phyloP scores from a whole-genome alignment of 2,113 vertebrate genomes.

The Osmerus mordax region DNA sequence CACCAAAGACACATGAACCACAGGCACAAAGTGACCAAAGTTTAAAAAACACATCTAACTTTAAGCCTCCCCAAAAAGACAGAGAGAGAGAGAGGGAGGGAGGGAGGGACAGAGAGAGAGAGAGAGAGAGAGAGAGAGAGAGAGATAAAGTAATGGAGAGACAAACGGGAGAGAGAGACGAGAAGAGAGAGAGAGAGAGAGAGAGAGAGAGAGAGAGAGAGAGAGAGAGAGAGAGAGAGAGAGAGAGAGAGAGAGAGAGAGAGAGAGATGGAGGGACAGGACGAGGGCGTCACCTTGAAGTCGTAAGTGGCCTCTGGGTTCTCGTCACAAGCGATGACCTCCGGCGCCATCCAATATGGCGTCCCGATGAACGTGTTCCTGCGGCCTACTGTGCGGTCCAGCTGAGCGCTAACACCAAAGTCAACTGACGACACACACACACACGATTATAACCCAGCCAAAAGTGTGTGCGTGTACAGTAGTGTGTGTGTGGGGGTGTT shows the following conservation, averaged over 20 bases:
- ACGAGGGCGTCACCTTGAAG: conserved; percentile 74
- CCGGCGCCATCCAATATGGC: conserved; percentile 92
- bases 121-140: not conserved
- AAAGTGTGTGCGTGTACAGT: not conserved
- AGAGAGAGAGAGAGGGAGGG: not conserved
- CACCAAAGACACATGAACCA: too few species aligned
- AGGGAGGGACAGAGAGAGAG: not conserved
- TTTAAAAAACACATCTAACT: too few species aligned
- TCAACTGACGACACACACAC: conserved; percentile 72
- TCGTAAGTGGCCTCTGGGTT: conserved; percentile 85
- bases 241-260: not conserved
- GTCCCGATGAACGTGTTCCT: conserved; percentile 91
- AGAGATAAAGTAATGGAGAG: not conserved
- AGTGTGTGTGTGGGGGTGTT: conserved; percentile 5
- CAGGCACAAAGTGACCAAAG: too few species aligned
- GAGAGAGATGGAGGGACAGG: not conserved
- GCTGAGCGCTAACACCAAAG: conserved; percentile 88
- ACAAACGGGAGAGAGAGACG: not conserved
- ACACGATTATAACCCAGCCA: not conserved
- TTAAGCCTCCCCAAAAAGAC: not conserved
- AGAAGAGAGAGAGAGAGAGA: not conserved
- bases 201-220: conserved; percentile 1
- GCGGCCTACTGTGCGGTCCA: conserved; percentile 82
- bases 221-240: not conserved
- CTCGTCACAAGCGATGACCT: conserved; percentile 88